Conservation (phyloP, 2,113 vertebrate species). For the Pandion haliaetus region DNA sequence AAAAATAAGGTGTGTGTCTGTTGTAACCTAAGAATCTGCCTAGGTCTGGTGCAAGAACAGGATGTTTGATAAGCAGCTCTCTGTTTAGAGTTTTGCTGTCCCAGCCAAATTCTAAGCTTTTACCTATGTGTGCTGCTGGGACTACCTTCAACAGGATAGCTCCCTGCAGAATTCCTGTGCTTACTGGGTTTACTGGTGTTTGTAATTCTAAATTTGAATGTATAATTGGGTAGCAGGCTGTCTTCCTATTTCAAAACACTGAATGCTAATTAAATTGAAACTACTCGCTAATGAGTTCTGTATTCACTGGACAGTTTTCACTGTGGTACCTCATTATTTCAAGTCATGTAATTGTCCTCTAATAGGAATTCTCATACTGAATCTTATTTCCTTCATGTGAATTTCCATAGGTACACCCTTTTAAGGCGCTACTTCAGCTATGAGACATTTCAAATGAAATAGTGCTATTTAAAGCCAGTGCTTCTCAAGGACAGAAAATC, state of each 20-base stretch:
- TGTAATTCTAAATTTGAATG: background rate
- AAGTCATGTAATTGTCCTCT: background rate
- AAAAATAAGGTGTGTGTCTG: background rate
- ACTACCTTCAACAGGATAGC: background rate
- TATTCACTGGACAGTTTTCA: background rate
- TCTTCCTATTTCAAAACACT: background rate
- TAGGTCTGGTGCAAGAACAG: background rate
- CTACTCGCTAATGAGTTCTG: background rate
- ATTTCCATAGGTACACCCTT: background rate
- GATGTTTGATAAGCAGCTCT: background rate
- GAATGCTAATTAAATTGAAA: background rate
- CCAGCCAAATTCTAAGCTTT: background rate
- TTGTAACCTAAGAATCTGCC: background rate
- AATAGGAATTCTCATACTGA: background rate
- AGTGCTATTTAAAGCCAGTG: background rate
- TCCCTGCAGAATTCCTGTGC: background rate
- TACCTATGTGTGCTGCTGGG: background rate
- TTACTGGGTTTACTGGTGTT: background rate
- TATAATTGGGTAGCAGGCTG: background rate
- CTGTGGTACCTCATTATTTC: conserved; percentile 6
- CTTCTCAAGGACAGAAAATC: conserved; percentile 23
- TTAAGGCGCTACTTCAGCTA: background rate
- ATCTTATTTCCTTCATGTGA: background rate
- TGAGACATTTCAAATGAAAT: background rate
- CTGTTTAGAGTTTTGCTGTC: background rate